phyloP scores from a whole-genome alignment of 2,113 vertebrate genomes.

The Clarias gariepinus region DNA sequence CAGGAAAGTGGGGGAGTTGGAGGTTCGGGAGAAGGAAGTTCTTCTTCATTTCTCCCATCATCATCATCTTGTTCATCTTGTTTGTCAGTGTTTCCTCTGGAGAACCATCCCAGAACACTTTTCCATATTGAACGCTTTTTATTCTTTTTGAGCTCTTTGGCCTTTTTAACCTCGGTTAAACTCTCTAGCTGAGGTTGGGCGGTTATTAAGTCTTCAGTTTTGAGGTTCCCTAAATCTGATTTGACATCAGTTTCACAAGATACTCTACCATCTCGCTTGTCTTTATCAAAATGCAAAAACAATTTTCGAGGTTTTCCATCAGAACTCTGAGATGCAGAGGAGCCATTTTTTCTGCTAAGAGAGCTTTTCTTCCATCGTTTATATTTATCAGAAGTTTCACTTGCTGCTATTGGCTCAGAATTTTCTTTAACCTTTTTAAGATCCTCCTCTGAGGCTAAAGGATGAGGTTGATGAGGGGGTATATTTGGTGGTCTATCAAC shows the following conservation, averaged over 20 bases:
- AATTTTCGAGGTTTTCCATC: conserved; percentile 13
- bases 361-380: conserved; percentile 21
- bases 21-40: background rate
- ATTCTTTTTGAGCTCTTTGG: conserved; percentile 59
- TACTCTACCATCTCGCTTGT: conserved; percentile 4
- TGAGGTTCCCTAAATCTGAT: background rate
- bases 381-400: conserved; percentile 18
- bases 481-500: background rate
- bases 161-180: conserved; percentile 54
- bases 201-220: background rate
- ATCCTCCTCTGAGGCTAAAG: conserved; percentile 6
- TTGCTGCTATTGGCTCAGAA: background rate
- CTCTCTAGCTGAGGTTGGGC: background rate
- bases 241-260: background rate
- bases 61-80: conserved; percentile 63
- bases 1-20: conserved; percentile 10
- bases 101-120: conserved; percentile 69
- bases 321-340: background rate
- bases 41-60: conserved; percentile 21
- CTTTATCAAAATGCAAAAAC: conserved; percentile 28
- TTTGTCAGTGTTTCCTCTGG: conserved; percentile 70
- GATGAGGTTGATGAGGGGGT: background rate
- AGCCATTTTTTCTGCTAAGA: background rate
- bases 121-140: conserved; percentile 72
- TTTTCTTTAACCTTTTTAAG: background rate